Base-by-base conservation (phyloP, 1,140 invertebrate genomes). In the Spodoptera litura region DNA sequence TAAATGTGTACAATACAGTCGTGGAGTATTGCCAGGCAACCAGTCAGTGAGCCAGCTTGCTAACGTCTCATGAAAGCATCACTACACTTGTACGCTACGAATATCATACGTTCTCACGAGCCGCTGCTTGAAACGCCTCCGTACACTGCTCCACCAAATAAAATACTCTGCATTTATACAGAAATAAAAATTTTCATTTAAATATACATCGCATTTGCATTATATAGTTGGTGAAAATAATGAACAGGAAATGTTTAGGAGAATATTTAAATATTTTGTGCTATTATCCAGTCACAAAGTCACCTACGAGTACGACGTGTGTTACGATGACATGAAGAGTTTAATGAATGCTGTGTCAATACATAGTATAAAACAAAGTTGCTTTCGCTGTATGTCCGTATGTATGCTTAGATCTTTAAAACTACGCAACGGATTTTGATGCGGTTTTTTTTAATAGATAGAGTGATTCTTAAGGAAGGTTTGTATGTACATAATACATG, bases 71-170 rank as follows among this genome's bases (percentile, higher is more conserved):
- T 78, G 66, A 78, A 81, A 81, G 61, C 59, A 75, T 75, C 38
- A 61, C 53, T 81, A 51, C 76, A 62, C 49, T 70, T 61, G 76
- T 81, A 78, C 80, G 64, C 56, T 27, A 74, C 59, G 56, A 77
- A 59, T 68, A 77, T 66, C 62, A 52, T 62, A 62, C 27, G 27
- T 66, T 31, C 52, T 12, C 35, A 15, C 74, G 20, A 44, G 20
- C 38, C 66, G 25, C 49, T n/a, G 66, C 49, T 70, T 20, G 25
- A 70, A 70, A 70, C 27, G 25, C 49, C 20, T 53, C 38, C n/a
- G 25, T 58, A 58, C n/a, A 44, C 12, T 56, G 49, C 58, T 52
- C 73, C 53, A 15, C 66, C 3, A 70, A 52, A 15, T n/a, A 53
- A 70, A 53, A 68, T n/a, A 64, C 35, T 49, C 20, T 31, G 44